Conservation (phyloP, 2,113 vertebrate genomes). For the Ancistrus triradiatus region DNA sequence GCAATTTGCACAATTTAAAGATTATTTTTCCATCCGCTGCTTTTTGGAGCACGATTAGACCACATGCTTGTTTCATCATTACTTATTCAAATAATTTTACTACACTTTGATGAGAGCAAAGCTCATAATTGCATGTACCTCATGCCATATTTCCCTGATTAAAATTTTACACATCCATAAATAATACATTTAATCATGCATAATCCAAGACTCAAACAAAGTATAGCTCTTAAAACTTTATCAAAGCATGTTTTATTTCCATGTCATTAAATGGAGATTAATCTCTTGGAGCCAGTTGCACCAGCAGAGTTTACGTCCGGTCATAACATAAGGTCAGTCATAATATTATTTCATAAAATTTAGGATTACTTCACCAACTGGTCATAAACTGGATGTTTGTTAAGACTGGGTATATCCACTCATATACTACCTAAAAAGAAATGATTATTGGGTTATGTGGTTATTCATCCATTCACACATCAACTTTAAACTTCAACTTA, state of each 20-base stretch:
- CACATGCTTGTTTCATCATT: constrained; percentile 59
- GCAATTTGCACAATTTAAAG: constrained; percentile 40
- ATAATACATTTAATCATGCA: constrained; percentile 67
- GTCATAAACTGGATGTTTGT: no score
- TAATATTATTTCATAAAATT: no score
- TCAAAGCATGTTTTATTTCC: constrained; percentile 39
- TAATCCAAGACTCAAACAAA: constrained; percentile 56
- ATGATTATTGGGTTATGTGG: no score
- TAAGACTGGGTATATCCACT: no score
- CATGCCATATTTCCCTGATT: constrained; percentile 70
- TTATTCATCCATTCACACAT: no score
- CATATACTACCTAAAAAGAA: no score
- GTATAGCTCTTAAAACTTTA: constrained; percentile 53
- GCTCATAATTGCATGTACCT: constrained; percentile 67
- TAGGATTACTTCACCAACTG: no score
- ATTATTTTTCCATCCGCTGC: constrained; percentile 17
- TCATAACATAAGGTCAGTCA: no score
- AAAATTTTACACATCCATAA: constrained; percentile 67
- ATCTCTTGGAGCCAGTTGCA: no score
- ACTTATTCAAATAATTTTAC: constrained; percentile 71
- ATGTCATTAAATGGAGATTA: constrained; percentile 38
- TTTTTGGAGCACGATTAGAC: constrained; percentile 47
- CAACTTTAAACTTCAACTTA: no score
- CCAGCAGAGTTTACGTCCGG: no score
- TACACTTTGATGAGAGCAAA: constrained; percentile 71